phyloP scores from a whole-genome alignment of 2,888 invertebrate genomes.

The Tiliacea citrago region DNA sequence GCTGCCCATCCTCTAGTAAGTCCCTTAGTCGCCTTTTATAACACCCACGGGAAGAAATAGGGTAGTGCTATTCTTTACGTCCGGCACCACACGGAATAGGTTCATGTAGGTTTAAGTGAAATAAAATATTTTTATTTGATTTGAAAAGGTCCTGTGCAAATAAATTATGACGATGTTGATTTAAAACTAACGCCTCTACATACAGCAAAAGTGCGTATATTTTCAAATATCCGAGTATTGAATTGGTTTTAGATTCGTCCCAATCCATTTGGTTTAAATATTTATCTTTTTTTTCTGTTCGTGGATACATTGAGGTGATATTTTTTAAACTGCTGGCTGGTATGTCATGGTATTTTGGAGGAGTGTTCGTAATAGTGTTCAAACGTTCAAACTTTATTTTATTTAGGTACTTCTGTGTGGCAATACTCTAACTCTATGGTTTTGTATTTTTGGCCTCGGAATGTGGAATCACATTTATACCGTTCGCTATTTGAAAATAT shows the following conservation, averaged over 20 bases:
- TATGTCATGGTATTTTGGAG: conserved; percentile 36
- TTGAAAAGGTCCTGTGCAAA: background rate
- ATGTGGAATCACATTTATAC: conserved; percentile 5
- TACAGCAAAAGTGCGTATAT: conserved; percentile 3
- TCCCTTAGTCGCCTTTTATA: too few relatives aligned
- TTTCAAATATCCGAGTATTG: conserved; percentile 22
- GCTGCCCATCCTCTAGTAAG: too few relatives aligned
- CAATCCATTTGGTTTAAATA: background rate
- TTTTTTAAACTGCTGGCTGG: conserved; percentile 37
- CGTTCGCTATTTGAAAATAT: conserved; percentile 25
- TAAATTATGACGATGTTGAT: background rate
- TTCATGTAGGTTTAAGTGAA: too few relatives aligned
- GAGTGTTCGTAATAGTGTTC: too few relatives aligned
- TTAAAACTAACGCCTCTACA: too few relatives aligned
- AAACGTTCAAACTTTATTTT: too few relatives aligned
- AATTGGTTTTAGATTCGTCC: conserved; percentile 12
- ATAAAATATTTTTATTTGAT: too few relatives aligned
- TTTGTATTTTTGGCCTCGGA: background rate
- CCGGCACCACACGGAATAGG: too few relatives aligned
- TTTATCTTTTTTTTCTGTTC: conserved; percentile 26
- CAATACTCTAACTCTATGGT: conserved; percentile 15
- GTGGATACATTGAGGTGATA: conserved; percentile 10
- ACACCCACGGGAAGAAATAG: too few relatives aligned
- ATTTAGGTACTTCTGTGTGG: background rate
- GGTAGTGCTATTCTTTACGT: too few relatives aligned